A percentile compares a stretch with the other conserved stretches of the same genome.
phyloP scores from a whole-genome alignment of 1,140 invertebrate genomes.

The Cecropterus lyciades region DNA sequence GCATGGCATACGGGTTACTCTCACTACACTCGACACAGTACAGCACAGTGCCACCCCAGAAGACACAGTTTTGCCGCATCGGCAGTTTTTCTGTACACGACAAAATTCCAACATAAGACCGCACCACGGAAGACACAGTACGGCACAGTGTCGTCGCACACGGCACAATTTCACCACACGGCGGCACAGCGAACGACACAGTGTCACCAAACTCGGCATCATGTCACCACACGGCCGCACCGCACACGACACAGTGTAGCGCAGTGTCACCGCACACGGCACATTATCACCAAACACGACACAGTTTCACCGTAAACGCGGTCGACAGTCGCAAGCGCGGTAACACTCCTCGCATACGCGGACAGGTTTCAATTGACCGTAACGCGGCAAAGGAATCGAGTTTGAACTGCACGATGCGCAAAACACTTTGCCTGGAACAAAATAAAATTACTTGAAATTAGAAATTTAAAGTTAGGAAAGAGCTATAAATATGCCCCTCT shows the following conservation, averaged over 20 bases:
- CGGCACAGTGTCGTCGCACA: background rate
- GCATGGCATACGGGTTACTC: too few species aligned
- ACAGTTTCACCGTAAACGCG: slow-evolving; percentile 41
- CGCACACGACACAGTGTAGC: slow-evolving; percentile 3
- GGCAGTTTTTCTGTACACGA: background rate
- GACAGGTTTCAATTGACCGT: slow-evolving; percentile 95
- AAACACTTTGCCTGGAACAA: slow-evolving; percentile 90
- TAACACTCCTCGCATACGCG: slow-evolving; percentile 97
- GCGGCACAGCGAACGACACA: background rate
- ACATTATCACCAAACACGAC: slow-evolving; percentile 2
- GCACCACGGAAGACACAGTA: too few species aligned
- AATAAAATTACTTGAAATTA: too few species aligned
- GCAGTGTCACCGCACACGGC: background rate
- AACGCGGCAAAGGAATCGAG: slow-evolving; percentile 96
- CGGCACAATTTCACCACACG: slow-evolving; percentile 1
- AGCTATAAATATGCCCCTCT: too few species aligned
- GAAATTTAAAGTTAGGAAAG: too few species aligned
- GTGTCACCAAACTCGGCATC: too few species aligned
- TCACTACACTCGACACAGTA: background rate
- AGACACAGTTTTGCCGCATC: slow-evolving; percentile 30
- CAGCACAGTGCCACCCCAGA: background rate
- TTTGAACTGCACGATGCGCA: slow-evolving; percentile 97
- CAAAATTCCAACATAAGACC: background rate
- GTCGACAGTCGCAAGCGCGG: slow-evolving; percentile 40
- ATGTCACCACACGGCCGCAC: slow-evolving; percentile 1